phyloP scores from a whole-genome alignment of 1,140 invertebrate species.

The Drosophila parabipectinata region DNA sequence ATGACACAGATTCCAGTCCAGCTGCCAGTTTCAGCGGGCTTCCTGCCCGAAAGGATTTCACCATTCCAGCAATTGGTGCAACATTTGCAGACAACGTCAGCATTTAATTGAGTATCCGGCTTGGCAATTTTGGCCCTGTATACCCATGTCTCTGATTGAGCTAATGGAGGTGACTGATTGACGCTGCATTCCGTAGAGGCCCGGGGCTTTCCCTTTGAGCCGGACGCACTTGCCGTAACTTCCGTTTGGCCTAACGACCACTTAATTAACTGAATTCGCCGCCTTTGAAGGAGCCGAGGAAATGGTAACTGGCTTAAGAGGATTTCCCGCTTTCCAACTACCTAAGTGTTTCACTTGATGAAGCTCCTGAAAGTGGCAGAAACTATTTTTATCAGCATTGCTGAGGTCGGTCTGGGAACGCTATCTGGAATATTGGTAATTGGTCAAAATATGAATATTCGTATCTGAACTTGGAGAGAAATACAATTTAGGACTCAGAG shows the following conservation, averaged over 20 bases:
- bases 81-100: slow-evolving; percentile 16
- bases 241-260: slow-evolving; percentile 35
- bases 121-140: slow-evolving; percentile 19
- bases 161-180: slow-evolving; percentile 59
- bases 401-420: too few relatives aligned
- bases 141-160: slow-evolving; percentile 45
- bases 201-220: slow-evolving; percentile 27
- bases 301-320: slow-evolving; percentile 31
- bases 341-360: slow-evolving; percentile 3
- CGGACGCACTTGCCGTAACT: background rate
- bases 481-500: too few relatives aligned
- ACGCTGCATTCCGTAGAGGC: slow-evolving; percentile 5
- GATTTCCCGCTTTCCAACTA: slow-evolving; percentile 3
- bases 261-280: slow-evolving; percentile 71
- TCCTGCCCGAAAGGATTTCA: slow-evolving; percentile 22
- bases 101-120: slow-evolving; percentile 62
- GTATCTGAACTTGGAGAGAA: too few relatives aligned
- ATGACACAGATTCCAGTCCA: slow-evolving; percentile 67
- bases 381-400: background rate
- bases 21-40: slow-evolving; percentile 10
- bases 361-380: background rate
- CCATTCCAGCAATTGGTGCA: slow-evolving; percentile 33
- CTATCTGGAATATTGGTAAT: too few relatives aligned
- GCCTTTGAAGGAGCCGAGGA: slow-evolving; percentile 47
- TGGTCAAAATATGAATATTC: too few relatives aligned